Evolutionary conservation across 2,888 invertebrate genomes (phyloP).

Genomic region (Labia minor): DNA sequence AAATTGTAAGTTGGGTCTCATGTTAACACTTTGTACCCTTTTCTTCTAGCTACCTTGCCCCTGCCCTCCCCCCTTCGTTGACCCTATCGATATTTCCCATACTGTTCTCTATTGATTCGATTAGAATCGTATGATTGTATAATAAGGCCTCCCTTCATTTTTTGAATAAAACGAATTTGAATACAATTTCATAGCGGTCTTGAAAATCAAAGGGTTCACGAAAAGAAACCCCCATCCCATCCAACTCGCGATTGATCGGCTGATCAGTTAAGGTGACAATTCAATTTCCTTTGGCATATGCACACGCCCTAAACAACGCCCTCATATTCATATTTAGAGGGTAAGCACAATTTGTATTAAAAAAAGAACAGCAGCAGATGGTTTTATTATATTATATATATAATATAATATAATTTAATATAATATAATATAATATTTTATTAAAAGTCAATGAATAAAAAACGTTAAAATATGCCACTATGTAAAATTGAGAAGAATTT

Average conservation of each 20-base stretch:
- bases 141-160: not conserved
- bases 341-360: not conserved
- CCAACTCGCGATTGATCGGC: not conserved
- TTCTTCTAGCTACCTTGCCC: not conserved
- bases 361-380: slow-evolving; percentile 7
- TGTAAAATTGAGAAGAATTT: too few relatives aligned
- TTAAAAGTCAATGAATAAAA: slow-evolving; percentile 6
- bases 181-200: slow-evolving; percentile 13
- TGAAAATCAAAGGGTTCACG: not conserved
- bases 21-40: too few relatives aligned
- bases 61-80: not conserved
- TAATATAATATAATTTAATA: too few relatives aligned
- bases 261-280: slow-evolving; percentile 13
- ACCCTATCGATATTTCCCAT: not conserved
- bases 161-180: not conserved
- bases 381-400: not conserved
- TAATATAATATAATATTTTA: too few relatives aligned
- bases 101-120: not conserved
- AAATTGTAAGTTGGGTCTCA: too few relatives aligned
- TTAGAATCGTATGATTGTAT: slow-evolving; percentile 1
- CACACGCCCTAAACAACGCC: not conserved
- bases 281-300: not conserved
- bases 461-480: not conserved
- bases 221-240: not conserved
- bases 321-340: slow-evolving; percentile 3